phyloP scores from a whole-genome alignment of 2,797 vertebrate genomes.

The Lateolabrax maculatus region DNA sequence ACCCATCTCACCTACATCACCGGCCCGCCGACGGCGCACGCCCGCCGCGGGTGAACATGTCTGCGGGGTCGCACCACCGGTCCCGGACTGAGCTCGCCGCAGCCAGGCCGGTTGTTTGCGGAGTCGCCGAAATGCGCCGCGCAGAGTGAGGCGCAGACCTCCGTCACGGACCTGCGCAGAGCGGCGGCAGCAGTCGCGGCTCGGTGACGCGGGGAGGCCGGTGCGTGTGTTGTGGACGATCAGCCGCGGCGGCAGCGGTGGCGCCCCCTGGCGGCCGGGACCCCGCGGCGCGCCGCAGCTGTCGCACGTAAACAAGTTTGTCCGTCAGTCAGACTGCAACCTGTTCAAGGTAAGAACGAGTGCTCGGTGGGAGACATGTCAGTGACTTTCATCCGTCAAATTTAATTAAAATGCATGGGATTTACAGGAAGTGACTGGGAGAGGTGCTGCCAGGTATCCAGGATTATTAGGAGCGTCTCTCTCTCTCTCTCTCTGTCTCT shows the following conservation, averaged over 20 bases:
- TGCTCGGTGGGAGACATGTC: neutral
- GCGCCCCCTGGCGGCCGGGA: constrained; percentile 32
- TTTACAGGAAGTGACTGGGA: neutral
- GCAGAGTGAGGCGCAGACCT: no score
- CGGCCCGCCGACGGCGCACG: neutral
- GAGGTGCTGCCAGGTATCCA: neutral
- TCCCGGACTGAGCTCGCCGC: neutral
- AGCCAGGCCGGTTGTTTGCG: no score
- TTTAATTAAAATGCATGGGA: neutral
- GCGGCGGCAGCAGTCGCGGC: no score
- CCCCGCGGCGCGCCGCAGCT: neutral
- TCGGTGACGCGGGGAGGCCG: rapidly evolving
- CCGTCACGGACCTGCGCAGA: no score
- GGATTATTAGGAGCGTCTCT: neutral
- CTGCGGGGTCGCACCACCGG: no score
- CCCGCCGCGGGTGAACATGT: no score
- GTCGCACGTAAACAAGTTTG: constrained; percentile 36
- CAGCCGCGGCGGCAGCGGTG: no score
- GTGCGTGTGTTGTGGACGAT: constrained; percentile 35
- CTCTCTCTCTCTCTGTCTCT: neutral
- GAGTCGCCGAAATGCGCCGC: no score
- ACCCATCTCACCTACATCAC: constrained; percentile 47
- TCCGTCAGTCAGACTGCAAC: neutral
- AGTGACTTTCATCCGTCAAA: neutral
- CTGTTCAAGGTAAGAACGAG: neutral